A percentile compares a stretch with the other conserved stretches of the same genome.
Conservation (phyloP, 2,797 vertebrate genomes). For the Pseudochirops corinnae region DNA sequence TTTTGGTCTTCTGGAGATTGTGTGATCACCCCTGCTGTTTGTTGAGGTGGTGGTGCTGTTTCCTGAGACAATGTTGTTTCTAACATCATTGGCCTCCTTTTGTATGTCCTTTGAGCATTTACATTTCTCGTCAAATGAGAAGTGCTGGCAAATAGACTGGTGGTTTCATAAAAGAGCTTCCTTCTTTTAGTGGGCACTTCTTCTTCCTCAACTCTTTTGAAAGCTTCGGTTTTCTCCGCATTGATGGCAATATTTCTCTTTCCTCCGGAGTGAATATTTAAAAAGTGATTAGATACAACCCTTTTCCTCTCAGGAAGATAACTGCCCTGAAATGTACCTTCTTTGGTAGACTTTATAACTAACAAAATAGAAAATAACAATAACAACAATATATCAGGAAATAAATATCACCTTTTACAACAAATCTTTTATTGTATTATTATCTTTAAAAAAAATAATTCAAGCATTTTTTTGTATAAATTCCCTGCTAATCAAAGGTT, state of each 20-base stretch:
- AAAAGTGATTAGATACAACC: neutral
- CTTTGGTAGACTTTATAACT: constrained; percentile 2
- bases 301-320: constrained; percentile 29
- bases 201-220: neutral
- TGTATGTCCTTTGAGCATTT: neutral
- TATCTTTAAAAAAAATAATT: neutral
- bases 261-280: constrained; percentile 8
- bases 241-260: neutral
- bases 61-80: constrained; percentile 1
- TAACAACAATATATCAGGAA: neutral
- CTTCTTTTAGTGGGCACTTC: neutral
- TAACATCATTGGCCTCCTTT: neutral
- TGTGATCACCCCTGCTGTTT: neutral
- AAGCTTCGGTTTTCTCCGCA: neutral
- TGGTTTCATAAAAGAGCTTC: fast-evolving
- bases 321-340: constrained; percentile 32
- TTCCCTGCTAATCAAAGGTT: neutral
- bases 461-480: neutral
- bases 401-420: neutral
- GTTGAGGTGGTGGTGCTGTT: neutral
- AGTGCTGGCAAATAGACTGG: neutral
- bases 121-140: neutral
- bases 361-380: neutral
- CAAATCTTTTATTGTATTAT: neutral
- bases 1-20: neutral